Conservation (phyloP, 1,140 invertebrate genomes). For the Colletes gigas region DNA sequence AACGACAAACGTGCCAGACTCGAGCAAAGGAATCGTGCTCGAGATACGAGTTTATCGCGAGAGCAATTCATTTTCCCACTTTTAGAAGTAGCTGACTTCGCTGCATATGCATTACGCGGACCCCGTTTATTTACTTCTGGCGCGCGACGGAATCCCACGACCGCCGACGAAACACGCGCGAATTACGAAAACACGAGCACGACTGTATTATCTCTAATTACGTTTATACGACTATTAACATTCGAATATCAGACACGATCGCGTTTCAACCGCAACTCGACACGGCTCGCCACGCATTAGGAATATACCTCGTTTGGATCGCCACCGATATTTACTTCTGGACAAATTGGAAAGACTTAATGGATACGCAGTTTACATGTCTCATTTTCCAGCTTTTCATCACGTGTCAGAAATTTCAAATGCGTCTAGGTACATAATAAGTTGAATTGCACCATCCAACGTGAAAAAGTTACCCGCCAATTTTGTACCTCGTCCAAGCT, state of each 20-base stretch:
- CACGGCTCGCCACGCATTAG: too few species aligned
- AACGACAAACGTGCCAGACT: constrained; percentile 33
- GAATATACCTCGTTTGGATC: too few species aligned
- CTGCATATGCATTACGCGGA: constrained; percentile 56
- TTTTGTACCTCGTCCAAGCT: too few species aligned
- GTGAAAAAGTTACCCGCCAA: background rate
- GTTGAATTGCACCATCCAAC: too few species aligned
- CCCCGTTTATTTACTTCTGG: constrained; percentile 43
- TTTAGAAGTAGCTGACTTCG: constrained; percentile 60
- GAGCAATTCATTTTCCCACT: constrained; percentile 65
- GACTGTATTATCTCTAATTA: background rate
- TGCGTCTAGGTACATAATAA: too few species aligned
- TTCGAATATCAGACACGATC: background rate
- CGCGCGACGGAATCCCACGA: constrained; percentile 1
- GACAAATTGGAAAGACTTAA: too few species aligned
- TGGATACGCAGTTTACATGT: too few species aligned
- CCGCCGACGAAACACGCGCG: background rate
- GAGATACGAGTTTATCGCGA: constrained; percentile 65
- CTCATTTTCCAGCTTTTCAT: too few species aligned
- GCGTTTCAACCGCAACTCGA: background rate
- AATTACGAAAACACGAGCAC: background rate
- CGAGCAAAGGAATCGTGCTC: constrained; percentile 53
- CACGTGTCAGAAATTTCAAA: too few species aligned
- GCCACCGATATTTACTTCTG: too few species aligned
- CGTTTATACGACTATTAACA: background rate